Base-by-base conservation (phyloP, 1,140 invertebrate genomes). In the Pteromalus puparum region DNA sequence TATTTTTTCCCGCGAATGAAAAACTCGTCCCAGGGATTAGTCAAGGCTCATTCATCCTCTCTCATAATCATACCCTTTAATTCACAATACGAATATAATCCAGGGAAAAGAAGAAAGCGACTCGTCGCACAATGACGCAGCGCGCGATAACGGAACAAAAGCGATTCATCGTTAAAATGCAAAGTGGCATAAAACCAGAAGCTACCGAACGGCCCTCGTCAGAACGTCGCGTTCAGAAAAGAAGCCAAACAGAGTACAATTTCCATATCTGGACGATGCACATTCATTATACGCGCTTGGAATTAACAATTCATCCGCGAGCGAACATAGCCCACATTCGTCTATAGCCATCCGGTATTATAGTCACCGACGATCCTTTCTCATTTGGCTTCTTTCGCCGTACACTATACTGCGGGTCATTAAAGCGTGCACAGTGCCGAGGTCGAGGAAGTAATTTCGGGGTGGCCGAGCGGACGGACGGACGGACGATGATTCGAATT, bases 181-280 rank as follows among this genome's bases (percentile, higher is more conserved):
- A 75, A 81, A 84, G 76, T 73, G 61, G 70, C 65, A 75, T 75
- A 75, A 75, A 84, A 81, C 83, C 46, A 80, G 75, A 67, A 42
- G 46, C 21, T 42, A 70, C 18, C 38, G 9, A 42, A 42, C 53
- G 21, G 6, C 18, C 18, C 6, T 70, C 67, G 24, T 70, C 26
- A n/a, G 1, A 34, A 5, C 4, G 30, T 2, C 4, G 30, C 24
- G 67, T 18, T 61, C 15, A 61, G 18, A 68, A 68, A 53, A 83
- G 72, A 87, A 24, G 46, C 48, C 2, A 28, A 53, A 53, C 34
- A 4, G 53, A 21, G 86, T 81, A 87, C 90, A 9, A 92, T 92
- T 93, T 91, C 87, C 92, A 92, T 93, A 91, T 90, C 91, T 90
- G 88, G 89, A 87, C 90, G 90, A 91, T 91, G 90, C 87, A 90